Evolutionary conservation across 1,140 invertebrate genomes (phyloP).

Genomic region (Lepidotrigona ventralis): DNA sequence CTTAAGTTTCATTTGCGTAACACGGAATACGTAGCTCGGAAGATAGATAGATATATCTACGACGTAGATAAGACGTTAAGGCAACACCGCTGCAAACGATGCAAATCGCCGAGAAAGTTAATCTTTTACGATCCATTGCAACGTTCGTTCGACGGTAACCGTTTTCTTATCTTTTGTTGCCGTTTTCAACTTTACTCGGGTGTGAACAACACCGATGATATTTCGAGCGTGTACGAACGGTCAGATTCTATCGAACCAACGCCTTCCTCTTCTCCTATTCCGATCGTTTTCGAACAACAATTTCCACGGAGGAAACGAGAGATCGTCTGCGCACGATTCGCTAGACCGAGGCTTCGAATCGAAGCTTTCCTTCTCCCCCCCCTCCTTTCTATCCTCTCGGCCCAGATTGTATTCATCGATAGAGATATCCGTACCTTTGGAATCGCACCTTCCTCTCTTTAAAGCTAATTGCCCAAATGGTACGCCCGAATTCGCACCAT

Average conservation of each 20-base stretch:
- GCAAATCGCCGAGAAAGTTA: conserved; percentile 49
- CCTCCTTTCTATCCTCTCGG: no score
- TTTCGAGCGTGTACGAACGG: background rate
- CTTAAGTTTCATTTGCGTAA: background rate
- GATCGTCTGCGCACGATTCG: background rate
- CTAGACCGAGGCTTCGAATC: background rate
- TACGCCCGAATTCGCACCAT: background rate
- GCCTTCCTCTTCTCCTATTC: background rate
- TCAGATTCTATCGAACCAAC: no score
- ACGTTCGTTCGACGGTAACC: conserved; percentile 1
- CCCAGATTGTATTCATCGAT: conserved; percentile 10
- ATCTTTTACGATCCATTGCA: conserved; percentile 43
- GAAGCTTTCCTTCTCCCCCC: background rate
- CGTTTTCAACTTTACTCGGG: conserved; percentile 3
- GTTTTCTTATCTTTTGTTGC: conserved; percentile 42
- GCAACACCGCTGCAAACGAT: conserved; percentile 7
- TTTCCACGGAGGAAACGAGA: background rate
- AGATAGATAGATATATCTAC: background rate
- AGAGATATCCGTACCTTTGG: background rate
- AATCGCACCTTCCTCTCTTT: background rate
- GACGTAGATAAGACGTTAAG: background rate
- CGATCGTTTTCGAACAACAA: background rate
- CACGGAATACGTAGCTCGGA: background rate
- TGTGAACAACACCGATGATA: conserved; percentile 21
- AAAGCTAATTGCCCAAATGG: background rate